A percentile compares a stretch with the other conserved stretches of the same genome.
These are phyloP conservation scores for Phalacrocorax aristotelis DNA, from an alignment of 2,113 vertebrate species.

Conservation along the genomic window DNA sequence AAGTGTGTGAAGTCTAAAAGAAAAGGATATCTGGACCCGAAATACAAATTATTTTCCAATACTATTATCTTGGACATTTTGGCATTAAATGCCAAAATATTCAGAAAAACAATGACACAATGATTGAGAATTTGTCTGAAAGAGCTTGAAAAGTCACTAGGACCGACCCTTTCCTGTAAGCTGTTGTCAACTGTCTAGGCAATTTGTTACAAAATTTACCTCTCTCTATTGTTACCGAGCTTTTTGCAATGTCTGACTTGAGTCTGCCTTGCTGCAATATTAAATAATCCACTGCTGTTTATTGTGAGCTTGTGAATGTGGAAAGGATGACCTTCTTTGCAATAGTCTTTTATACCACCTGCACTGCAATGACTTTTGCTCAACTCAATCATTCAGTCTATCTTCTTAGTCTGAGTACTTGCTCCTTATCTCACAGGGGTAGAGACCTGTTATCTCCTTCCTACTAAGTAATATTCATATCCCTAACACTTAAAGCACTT, in stretches of 20 bases:
- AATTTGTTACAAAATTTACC: neutral
- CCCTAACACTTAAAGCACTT: neutral
- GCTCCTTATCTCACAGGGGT: neutral
- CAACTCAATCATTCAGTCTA: neutral
- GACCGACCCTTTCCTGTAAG: neutral
- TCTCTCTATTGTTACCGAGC: neutral
- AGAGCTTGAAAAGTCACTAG: neutral
- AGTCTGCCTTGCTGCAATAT: neutral
- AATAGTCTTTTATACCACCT: neutral
- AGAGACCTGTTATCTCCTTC: neutral
- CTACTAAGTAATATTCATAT: neutral
- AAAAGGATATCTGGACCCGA: neutral
- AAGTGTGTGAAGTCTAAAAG: neutral
- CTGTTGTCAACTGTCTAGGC: neutral
- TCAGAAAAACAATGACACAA: neutral
- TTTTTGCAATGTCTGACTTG: neutral
- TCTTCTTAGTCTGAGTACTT: too few relatives aligned
- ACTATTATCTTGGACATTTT: neutral
- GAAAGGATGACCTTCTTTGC: neutral
- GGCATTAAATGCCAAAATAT: neutral
- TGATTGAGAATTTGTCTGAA: neutral
- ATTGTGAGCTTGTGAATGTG: rapidly evolving
- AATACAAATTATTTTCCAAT: neutral
- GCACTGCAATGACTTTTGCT: neutral
- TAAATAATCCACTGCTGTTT: neutral